Conservation (phyloP, 2,797 vertebrate species). For the Sebastes matsubarae region DNA sequence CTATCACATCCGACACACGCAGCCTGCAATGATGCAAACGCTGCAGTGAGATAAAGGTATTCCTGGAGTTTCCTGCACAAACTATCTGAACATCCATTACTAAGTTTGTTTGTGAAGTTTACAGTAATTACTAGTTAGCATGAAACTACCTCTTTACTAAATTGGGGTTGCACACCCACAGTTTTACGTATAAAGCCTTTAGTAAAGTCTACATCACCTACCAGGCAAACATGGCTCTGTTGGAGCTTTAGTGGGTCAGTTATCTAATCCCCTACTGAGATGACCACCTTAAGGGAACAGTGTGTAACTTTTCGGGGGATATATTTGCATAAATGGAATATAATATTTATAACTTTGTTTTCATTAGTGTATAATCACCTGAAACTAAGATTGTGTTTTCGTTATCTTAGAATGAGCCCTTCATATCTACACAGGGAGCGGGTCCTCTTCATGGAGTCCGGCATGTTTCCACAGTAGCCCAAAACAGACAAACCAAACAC, state of each 20-base stretch:
- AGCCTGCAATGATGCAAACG: conserved; percentile 4
- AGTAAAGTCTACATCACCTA: not conserved
- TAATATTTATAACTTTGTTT: too few relatives aligned
- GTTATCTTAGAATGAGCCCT: too few relatives aligned
- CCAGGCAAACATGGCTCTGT: not conserved
- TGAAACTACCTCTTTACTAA: not conserved
- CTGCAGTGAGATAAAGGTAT: not conserved
- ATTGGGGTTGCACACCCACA: not conserved
- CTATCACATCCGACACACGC: conserved; percentile 22
- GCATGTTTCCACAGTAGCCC: too few relatives aligned
- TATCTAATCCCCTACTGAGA: not conserved
- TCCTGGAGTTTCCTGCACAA: not conserved
- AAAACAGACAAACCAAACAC: too few relatives aligned
- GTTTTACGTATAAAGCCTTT: not conserved
- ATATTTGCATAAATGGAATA: too few relatives aligned
- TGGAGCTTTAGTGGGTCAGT: not conserved
- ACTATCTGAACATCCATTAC: conserved; percentile 1
- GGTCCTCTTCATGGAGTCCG: too few relatives aligned
- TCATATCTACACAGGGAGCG: too few relatives aligned
- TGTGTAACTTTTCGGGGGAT: too few relatives aligned
- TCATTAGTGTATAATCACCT: too few relatives aligned
- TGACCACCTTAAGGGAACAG: not conserved
- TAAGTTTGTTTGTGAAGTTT: not conserved
- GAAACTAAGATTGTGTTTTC: too few relatives aligned
- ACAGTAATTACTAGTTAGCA: not conserved